phyloP scores from a whole-genome alignment of 2,797 vertebrate genomes.

The Labroides dimidiatus region DNA sequence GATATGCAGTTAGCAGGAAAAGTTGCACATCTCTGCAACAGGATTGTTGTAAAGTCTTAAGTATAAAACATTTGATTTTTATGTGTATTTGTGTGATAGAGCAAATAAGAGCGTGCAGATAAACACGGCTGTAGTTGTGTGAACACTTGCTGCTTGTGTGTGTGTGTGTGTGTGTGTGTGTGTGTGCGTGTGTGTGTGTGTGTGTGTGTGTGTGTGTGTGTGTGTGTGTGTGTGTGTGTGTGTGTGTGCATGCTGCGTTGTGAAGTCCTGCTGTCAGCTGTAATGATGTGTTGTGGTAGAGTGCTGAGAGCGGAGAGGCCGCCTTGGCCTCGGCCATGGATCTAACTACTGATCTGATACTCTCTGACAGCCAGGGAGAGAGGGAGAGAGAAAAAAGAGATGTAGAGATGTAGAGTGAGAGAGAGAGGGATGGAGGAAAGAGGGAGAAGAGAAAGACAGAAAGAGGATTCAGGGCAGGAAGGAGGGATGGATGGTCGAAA shows the following conservation, averaged over 20 bases:
- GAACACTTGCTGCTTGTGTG: conserved; percentile 22
- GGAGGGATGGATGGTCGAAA: conserved; percentile 53
- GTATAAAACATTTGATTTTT: conserved; percentile 30
- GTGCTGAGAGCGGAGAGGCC: conserved; percentile 76
- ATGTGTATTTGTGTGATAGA: conserved; percentile 15
- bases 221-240: conserved; percentile 18
- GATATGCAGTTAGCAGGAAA: conserved; percentile 40
- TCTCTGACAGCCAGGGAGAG: conserved; percentile 72
- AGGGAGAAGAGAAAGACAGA: conserved; percentile 41
- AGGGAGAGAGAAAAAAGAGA: conserved; percentile 30
- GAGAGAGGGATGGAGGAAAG: conserved; percentile 34
- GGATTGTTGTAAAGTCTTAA: conserved; percentile 30
- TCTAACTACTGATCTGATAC: conserved; percentile 83
- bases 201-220: conserved; percentile 9
- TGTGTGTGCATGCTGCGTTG: conserved; percentile 38
- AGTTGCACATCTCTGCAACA: conserved; percentile 29
- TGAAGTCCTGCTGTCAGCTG: conserved; percentile 79
- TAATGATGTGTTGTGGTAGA: conserved; percentile 80
- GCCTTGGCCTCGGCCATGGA: conserved; percentile 77
- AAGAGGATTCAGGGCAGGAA: conserved; percentile 61
- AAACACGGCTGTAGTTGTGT: conserved; percentile 28
- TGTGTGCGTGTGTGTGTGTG: conserved; percentile 16
- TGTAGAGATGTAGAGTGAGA: conserved; percentile 1
- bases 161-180: conserved; percentile 4
- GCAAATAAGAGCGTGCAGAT: conserved; percentile 20